Evolutionary conservation across 2,113 vertebrate genomes (phyloP).

Genomic region (Gasterosteus aculeatus): DNA sequence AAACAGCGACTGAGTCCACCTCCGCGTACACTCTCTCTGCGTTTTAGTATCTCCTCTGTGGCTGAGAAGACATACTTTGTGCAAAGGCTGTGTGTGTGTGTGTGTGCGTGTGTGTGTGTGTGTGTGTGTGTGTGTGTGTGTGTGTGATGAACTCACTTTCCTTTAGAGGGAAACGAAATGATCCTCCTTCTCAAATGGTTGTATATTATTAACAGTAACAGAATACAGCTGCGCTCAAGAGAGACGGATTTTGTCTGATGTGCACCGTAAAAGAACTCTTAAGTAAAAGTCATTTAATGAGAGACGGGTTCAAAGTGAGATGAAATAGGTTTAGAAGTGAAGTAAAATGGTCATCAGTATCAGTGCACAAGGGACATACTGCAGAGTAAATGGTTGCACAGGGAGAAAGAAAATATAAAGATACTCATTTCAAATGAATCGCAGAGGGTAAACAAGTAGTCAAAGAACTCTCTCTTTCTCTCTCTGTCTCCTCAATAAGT

Average conservation of each 20-base stretch:
- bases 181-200: conserved; percentile 31
- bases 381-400: conserved; percentile 4
- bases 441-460: not conserved
- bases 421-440: conserved; percentile 10
- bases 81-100: conserved; percentile 19
- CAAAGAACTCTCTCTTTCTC: not conserved
- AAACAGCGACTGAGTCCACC: conserved; percentile 20
- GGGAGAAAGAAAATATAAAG: conserved; percentile 9
- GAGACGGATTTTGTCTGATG: conserved; percentile 16
- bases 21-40: not conserved
- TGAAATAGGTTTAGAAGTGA: conserved; percentile 12
- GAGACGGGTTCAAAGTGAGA: conserved; percentile 17
- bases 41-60: conserved; percentile 54
- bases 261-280: conserved; percentile 25
- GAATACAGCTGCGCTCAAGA: conserved; percentile 12
- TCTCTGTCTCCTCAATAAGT: conserved; percentile 2
- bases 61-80: conserved; percentile 26
- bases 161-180: conserved; percentile 41
- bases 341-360: conserved; percentile 6
- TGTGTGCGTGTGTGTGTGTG: not conserved
- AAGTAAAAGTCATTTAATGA: conserved; percentile 18
- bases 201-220: conserved; percentile 36
- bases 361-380: not conserved
- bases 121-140: conserved; percentile 38
- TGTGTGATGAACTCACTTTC: conserved; percentile 41